These are phyloP conservation scores for Petaurus breviceps DNA, from an alignment of 2,113 vertebrate species.

Conservation along the genomic window DNA sequence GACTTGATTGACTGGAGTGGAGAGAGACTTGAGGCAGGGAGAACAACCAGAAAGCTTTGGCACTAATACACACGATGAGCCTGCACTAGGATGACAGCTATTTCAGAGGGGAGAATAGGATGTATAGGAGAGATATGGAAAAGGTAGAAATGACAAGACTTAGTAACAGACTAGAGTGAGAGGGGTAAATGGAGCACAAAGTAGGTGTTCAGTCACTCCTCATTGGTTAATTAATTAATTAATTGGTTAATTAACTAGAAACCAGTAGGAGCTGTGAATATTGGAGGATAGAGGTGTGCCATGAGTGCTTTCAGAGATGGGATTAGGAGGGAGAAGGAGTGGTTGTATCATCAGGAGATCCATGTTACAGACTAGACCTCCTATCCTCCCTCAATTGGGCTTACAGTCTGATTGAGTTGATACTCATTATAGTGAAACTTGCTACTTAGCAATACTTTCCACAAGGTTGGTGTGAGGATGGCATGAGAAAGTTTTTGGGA, in stretches of 20 bases:
- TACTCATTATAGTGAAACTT: not conserved
- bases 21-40: not conserved
- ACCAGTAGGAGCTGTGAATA: not conserved
- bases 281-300: not conserved
- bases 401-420: not conserved
- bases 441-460: not conserved
- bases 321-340: not conserved
- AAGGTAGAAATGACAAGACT: not conserved
- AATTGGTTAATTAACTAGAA: not conserved
- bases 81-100: not conserved
- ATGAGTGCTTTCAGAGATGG: not conserved
- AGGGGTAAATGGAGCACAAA: not conserved
- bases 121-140: not conserved
- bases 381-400: not conserved
- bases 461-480: not conserved
- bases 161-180: not conserved
- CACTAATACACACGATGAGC: not conserved
- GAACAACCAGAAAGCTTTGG: not conserved
- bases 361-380: not conserved
- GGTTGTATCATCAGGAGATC: not conserved
- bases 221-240: not conserved
- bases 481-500: not conserved
- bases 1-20: not conserved
- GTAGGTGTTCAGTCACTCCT: not conserved
- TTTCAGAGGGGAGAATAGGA: not conserved